Base-by-base conservation (phyloP, 2,113 vertebrate genomes). In the Danionella cerebrum region DNA sequence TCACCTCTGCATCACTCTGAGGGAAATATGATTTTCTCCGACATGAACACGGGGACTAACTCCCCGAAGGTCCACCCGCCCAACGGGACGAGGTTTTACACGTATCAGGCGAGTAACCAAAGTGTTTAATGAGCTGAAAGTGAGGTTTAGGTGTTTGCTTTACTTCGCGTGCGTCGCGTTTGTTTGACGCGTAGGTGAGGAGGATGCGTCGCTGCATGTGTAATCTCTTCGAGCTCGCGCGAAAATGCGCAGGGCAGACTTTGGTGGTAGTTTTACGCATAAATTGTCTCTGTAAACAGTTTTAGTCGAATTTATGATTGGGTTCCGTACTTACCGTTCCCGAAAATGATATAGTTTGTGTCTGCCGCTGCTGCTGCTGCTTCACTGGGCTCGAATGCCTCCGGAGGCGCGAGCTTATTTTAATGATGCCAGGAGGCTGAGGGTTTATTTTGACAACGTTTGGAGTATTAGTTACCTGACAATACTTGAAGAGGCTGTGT, bases 11-110 rank as follows among this genome's bases (percentile, higher is more conserved):
- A 91, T 90, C 89, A 82, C 66, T 75, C 85, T 81, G 79, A 76
- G 83, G 84, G 87, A 90, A 89, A 88, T 85, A 98, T 98, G 96
- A 98, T 98, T 88, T 97, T 98, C 86, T 95, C 90, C 54, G 96
- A 98, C 86, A 94, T 96, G 94, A 98, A 85, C 76, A 85, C 92
- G 84, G 93, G 93, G 85, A 91, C 91, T 85, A 93, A 89, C 82
- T 94, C 94, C 86, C 91, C 93, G 54, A 98, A 97, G 90, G 90
- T 94, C 75, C 93, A 98, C 82, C 95, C 90, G 68, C 95, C 95
- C 67, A 98, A 98, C 77, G 96, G 96, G 82, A 98, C 95, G 39
- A 86, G 96, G 71, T 96, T 94, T 86, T 98, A 96, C 78, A 95
- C 94, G 67, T 95, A 94, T 78, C 96, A 98, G 95, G 96, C 93